phyloP scores from a whole-genome alignment of 2,113 vertebrate species.

The Amphilophus citrinellus region DNA sequence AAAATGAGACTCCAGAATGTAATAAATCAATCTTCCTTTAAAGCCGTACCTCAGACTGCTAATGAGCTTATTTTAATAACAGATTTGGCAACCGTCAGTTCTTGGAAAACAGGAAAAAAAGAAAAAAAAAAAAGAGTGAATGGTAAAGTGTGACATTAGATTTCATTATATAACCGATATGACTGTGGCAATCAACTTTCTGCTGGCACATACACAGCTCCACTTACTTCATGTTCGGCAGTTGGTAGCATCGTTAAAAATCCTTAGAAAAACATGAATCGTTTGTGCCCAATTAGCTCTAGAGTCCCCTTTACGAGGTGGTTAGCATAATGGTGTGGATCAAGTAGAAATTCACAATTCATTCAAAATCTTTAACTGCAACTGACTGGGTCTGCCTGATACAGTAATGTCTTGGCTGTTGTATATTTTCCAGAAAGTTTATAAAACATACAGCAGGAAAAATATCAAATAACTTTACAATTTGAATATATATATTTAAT shows the following conservation, averaged over 20 bases:
- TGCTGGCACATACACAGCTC: neutral
- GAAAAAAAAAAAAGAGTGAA: neutral
- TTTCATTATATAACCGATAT: neutral
- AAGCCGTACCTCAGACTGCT: neutral
- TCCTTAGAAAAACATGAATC: slow-evolving; percentile 84
- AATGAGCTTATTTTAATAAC: neutral
- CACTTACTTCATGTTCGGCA: slow-evolving; percentile 30
- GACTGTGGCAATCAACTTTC: slow-evolving; percentile 2
- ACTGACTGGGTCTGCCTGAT: slow-evolving; percentile 1
- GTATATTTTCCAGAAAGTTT: neutral
- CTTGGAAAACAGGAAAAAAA: neutral
- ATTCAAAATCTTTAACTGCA: slow-evolving; percentile 41
- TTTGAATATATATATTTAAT: neutral
- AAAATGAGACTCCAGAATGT: neutral
- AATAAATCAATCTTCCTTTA: slow-evolving; percentile 5
- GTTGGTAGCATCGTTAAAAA: slow-evolving; percentile 86
- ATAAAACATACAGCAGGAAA: neutral
- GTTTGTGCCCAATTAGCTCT: slow-evolving; percentile 77
- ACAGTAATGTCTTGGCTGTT: neutral
- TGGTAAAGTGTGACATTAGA: neutral
- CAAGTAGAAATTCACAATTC: slow-evolving; percentile 26
- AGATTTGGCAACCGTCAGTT: neutral
- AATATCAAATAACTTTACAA: neutral
- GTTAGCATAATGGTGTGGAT: neutral
- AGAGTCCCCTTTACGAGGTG: slow-evolving; percentile 75